Evolutionary conservation across 2,113 vertebrate species (phyloP), one percentile per base, ranked within the genome.

Genomic region (Alouatta palliata): DNA sequence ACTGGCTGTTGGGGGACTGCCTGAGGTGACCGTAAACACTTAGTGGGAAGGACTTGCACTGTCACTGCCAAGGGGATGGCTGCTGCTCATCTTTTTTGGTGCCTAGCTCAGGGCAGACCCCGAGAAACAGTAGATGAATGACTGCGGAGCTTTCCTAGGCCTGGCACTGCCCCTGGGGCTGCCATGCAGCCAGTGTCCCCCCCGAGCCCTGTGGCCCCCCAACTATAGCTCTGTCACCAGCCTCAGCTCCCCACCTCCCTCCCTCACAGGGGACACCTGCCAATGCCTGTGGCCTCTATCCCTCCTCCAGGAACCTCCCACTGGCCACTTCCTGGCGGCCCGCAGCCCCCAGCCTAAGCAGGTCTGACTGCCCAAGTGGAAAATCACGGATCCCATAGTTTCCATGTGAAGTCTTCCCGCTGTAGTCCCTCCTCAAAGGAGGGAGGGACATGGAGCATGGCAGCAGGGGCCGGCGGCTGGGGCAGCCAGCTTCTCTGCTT

Each of bases 401-500:
- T 95, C 97, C 96, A 90, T 35, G 91, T 89, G 96, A 96, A 97
- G 90, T 95, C 83, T 96, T 93, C 80, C 95, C 13, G 27, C 86
- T 91, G 95, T 17, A 70, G 94, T 92, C 96, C 97, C 87, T 88
- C 91, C 75, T 83, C 85, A 32, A 84, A 88, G 91, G 75, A 58
- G 87, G 58, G 54, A 73, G 95, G 91, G 75, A 90, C 13, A 2
- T 8, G 23, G 89, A 93, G 82, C 54, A n/a, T 82, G 81, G 89
- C n/a, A 6, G 87, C 70, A 49, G 91, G 80, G 90, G 85, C 80
- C n/a, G 0, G 56, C 13, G 1, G 91, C 97, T 40, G 3, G 84
- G 92, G 84, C 94, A 70, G 93, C 54, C 97, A 96, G 94, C 97
- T 98, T 97, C 97, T 98, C 94, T 75, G 82, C 95, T 97, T 98